Percentiles rank a stretch among this genome's conserved stretches.
These are phyloP conservation scores for Calidris pugnax DNA, from an alignment of 2,113 vertebrate species.

Conservation along the genomic window DNA sequence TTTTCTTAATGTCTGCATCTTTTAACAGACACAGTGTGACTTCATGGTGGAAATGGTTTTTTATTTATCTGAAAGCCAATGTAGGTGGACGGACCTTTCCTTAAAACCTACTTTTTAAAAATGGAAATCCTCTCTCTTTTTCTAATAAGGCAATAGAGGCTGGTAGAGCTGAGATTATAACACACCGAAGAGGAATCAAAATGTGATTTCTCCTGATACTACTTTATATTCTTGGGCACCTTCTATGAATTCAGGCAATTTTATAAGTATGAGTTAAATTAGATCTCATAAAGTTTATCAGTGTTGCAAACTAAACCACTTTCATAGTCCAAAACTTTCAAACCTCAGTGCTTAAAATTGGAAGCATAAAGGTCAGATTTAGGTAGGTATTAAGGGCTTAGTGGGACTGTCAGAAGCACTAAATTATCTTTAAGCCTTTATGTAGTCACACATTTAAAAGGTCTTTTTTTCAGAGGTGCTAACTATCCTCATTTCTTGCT, in stretches of 20 bases:
- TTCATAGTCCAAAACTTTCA: background rate
- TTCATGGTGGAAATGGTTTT: background rate
- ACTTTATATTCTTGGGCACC: background rate
- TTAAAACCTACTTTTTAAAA: constrained; percentile 2
- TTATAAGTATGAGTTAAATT: background rate
- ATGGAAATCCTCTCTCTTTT: background rate
- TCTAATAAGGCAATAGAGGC: background rate
- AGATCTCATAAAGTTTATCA: background rate
- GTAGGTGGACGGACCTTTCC: background rate
- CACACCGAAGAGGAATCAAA: background rate
- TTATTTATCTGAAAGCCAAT: background rate
- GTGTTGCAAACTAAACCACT: background rate
- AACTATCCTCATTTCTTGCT: background rate
- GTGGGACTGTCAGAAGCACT: background rate
- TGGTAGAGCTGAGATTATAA: background rate
- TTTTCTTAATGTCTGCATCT: background rate
- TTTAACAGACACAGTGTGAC: constrained; percentile 2
- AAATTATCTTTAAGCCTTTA: constrained; percentile 1
- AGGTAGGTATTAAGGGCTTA: background rate
- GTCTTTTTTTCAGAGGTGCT: constrained; percentile 2
- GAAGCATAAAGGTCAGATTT: background rate
- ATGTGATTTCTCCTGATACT: background rate
- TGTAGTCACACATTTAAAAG: background rate
- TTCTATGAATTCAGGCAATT: background rate
- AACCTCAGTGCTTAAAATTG: background rate